phyloP scores from a whole-genome alignment of 2,113 vertebrate genomes.

The Cromileptes altivelis region DNA sequence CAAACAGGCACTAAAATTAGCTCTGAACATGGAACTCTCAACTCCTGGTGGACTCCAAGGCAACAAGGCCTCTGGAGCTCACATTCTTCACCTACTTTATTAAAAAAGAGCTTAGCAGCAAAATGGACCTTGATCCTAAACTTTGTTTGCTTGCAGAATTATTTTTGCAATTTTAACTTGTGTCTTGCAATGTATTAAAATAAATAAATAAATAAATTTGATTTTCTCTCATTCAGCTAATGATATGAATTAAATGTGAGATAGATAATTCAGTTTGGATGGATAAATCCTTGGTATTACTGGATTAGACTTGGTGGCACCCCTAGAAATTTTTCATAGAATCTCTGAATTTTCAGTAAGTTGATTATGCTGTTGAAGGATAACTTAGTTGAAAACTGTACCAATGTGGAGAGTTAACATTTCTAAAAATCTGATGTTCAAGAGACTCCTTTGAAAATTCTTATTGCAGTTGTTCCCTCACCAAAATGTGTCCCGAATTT shows the following conservation, averaged over 20 bases:
- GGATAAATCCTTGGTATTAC: too few species aligned
- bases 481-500: too few species aligned
- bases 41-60: conserved; percentile 22
- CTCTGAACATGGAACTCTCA: conserved; percentile 18
- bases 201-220: too few species aligned
- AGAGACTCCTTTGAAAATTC: too few species aligned
- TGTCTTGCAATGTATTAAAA: not conserved
- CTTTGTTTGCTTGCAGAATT: not conserved
- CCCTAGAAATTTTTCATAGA: too few species aligned
- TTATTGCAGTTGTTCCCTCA: too few species aligned
- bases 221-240: conserved; percentile 7
- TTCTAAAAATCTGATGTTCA: too few species aligned
- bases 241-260: not conserved
- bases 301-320: too few species aligned
- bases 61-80: conserved; percentile 29
- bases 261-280: not conserved
- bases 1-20: conserved; percentile 56
- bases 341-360: too few species aligned
- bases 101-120: not conserved
- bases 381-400: too few species aligned
- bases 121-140: not conserved
- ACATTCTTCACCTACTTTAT: conserved; percentile 27
- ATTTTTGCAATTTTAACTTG: not conserved
- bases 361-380: too few species aligned
- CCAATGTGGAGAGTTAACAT: too few species aligned